Percentiles rank a stretch among this genome's conserved stretches.
Conservation (phyloP, 2,113 vertebrate species). For the Phyllostomus hastatus region DNA sequence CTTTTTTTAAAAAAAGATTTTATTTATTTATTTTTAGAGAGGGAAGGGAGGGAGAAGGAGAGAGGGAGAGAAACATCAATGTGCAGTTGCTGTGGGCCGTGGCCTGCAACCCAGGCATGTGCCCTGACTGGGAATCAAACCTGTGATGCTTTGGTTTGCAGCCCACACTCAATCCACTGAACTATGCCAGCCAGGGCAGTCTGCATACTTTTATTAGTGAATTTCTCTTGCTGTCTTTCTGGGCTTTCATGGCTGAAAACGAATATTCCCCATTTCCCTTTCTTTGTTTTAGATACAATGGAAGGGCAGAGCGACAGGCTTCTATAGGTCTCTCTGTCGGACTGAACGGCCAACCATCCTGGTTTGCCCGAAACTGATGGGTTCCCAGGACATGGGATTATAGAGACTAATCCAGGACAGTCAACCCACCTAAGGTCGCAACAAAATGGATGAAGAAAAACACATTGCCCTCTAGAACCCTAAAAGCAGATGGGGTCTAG, state of each 20-base stretch:
- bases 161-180: too few relatives aligned
- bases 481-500: background rate
- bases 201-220: accelerated
- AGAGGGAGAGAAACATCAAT: too few relatives aligned
- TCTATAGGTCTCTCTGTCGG: background rate
- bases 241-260: background rate
- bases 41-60: too few relatives aligned
- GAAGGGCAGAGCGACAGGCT: accelerated
- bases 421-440: background rate
- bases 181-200: too few relatives aligned
- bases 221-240: background rate
- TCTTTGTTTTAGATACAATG: background rate
- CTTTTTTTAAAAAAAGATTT: too few relatives aligned
- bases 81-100: too few relatives aligned
- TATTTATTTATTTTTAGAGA: too few relatives aligned
- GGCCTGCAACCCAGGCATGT: too few relatives aligned
- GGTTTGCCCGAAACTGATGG: background rate
- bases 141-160: too few relatives aligned
- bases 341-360: background rate
- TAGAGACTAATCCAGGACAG: background rate
- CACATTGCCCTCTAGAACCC: background rate
- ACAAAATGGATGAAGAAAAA: background rate
- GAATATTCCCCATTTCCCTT: background rate
- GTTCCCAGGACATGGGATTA: background rate
- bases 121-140: too few relatives aligned